Base-by-base conservation (phyloP, 2,113 vertebrate genomes). In the Varanus salvator region DNA sequence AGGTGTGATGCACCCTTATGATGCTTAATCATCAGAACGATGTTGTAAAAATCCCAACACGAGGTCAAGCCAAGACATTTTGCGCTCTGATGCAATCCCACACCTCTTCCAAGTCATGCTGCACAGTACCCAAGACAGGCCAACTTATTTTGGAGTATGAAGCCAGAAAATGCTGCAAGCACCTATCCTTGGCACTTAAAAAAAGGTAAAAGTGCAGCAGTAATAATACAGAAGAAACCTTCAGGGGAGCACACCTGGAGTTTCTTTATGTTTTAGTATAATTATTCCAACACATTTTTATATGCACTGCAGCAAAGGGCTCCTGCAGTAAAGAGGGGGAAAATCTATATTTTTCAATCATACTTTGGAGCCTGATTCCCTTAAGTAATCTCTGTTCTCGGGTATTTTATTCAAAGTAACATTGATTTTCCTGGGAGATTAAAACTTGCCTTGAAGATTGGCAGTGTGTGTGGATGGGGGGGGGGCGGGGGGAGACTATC, bases 341-440 rank as follows among this genome's bases (percentile, higher is more conserved):
- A 94, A 96, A 96, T 94, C 95, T 91, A 80, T 96, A 94, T 96
- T 96, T 94, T 94, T 94, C 91, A 92, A 94, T 96, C 92, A 93
- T 95, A 94, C 92, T 91, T 96, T 93, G 89, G 92, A 92, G 90
- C 87, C 89, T 89, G 92, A 94, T 94, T 96, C 95, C 93, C 94
- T 74, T 50, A 91, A 92, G 95, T 96, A 95, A 95, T 95, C 86
- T 93, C 86, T 82, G 89, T 95, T 96, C 94, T 96, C 77, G 88
- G 87, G 86, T 93, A 93, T 90, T 93, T 96, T 96, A 95, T 93
- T 96, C 93, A 93, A 95, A 96, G 95, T 94, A 95, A 96, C 92
- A 96, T 96, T 86, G 96, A 96, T 96, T 95, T 95, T 93, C 92
- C 91, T 91, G 76, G 80, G 93, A 95, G 93, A 95, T 96, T 96